Evolutionary conservation across 2,113 vertebrate genomes (phyloP).

Genomic region (Pangasianodon hypophthalmus): DNA sequence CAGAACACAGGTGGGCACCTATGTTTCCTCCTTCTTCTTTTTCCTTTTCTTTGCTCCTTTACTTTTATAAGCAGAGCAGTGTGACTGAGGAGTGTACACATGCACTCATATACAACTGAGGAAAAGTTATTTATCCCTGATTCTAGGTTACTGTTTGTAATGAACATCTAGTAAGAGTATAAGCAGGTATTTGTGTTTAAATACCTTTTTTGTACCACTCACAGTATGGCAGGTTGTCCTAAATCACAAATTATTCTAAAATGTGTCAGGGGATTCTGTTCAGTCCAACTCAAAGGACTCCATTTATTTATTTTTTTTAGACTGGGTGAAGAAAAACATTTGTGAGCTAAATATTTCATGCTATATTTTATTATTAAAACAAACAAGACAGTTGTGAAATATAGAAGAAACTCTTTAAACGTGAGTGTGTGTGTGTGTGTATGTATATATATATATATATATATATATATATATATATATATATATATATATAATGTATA

Average conservation of each 20-base stretch:
- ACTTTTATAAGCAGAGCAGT: neutral
- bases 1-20: slow-evolving; percentile 89
- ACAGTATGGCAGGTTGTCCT: neutral
- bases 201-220: neutral
- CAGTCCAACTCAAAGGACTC: neutral
- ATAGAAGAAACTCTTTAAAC: too few relatives aligned
- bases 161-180: neutral
- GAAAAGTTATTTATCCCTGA: slow-evolving; percentile 2
- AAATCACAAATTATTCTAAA: neutral
- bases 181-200: neutral
- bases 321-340: neutral
- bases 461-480: too few relatives aligned
- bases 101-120: slow-evolving; percentile 7
- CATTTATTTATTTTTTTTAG: too few relatives aligned
- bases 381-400: neutral
- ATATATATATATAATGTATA: too few relatives aligned
- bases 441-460: too few relatives aligned
- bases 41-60: neutral
- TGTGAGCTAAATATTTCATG: neutral
- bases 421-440: too few relatives aligned
- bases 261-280: neutral
- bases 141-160: neutral
- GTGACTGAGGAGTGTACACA: slow-evolving; percentile 5
- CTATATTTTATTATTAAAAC: too few relatives aligned
- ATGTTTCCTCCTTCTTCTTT: neutral